Evolutionary conservation across 1,140 invertebrate genomes (phyloP).

Genomic region (Pomacea maculata): DNA sequence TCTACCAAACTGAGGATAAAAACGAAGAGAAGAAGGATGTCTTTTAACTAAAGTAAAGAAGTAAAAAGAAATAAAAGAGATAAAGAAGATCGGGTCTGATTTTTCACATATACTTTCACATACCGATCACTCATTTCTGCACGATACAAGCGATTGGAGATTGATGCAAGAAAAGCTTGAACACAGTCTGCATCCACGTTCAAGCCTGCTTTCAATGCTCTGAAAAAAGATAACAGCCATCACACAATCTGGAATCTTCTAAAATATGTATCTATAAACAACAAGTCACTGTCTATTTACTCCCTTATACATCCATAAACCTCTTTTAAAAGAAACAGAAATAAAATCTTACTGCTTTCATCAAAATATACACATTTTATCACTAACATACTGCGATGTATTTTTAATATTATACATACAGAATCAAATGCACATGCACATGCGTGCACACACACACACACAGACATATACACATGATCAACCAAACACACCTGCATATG

Average conservation of each 20-base stretch:
- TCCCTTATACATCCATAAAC: too few relatives aligned
- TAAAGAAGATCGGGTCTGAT: background rate
- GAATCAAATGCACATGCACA: too few relatives aligned
- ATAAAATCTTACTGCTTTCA: too few relatives aligned
- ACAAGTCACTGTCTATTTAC: too few relatives aligned
- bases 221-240: conserved; percentile 37
- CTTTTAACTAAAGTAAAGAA: background rate
- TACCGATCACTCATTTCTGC: conserved; percentile 69
- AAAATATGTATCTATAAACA: too few relatives aligned
- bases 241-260: too few relatives aligned
- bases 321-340: too few relatives aligned
- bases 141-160: conserved; percentile 90
- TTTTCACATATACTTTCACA: conserved; percentile 5
- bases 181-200: conserved; percentile 90
- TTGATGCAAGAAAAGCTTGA: conserved; percentile 90
- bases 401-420: too few relatives aligned
- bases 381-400: too few relatives aligned
- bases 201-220: conserved; percentile 87
- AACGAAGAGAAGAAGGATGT: background rate
- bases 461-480: background rate
- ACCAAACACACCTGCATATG: conserved; percentile 76
- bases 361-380: too few relatives aligned
- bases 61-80: background rate
- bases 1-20: too few relatives aligned
- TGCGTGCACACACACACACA: background rate